These are phyloP conservation scores for Montipora foliosa DNA, from an alignment of 64 coral and sea anemone genomes.

Conservation along the genomic window DNA sequence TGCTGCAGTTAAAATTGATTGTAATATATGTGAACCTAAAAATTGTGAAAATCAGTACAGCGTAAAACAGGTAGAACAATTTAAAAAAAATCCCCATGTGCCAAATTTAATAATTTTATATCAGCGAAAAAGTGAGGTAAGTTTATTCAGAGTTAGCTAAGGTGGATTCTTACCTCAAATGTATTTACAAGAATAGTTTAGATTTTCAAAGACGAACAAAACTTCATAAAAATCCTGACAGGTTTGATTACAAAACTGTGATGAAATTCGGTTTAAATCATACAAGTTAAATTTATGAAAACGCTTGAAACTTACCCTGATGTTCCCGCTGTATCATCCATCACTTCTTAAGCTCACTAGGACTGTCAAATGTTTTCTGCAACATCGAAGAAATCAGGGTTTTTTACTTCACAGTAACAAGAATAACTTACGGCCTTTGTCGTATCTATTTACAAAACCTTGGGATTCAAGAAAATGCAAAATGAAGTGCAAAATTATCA, in stretches of 20 bases:
- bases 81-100: not conserved
- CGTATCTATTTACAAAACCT: constrained; percentile 19
- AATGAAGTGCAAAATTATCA: not conserved
- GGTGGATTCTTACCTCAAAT: constrained; percentile 14
- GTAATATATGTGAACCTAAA: not conserved
- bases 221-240: constrained; percentile 3
- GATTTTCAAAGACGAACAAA: constrained; percentile 15
- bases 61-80: not conserved
- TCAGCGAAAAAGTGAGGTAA: constrained; percentile 6
- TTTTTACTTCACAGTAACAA: constrained; percentile 38
- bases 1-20: not conserved
- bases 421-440: constrained; percentile 16
- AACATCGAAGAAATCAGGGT: constrained; percentile 35
- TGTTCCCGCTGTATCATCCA: constrained; percentile 43
- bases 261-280: constrained; percentile 38
- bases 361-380: constrained; percentile 10
- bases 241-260: not conserved
- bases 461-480: not conserved
- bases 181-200: not conserved
- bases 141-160: constrained; percentile 24
- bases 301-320: constrained; percentile 52
- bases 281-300: constrained; percentile 14
- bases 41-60: not conserved
- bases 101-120: not conserved
- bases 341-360: constrained; percentile 15